Evolutionary conservation across 2,113 vertebrate species (phyloP).

Genomic region (Triplophysa siluroides): DNA sequence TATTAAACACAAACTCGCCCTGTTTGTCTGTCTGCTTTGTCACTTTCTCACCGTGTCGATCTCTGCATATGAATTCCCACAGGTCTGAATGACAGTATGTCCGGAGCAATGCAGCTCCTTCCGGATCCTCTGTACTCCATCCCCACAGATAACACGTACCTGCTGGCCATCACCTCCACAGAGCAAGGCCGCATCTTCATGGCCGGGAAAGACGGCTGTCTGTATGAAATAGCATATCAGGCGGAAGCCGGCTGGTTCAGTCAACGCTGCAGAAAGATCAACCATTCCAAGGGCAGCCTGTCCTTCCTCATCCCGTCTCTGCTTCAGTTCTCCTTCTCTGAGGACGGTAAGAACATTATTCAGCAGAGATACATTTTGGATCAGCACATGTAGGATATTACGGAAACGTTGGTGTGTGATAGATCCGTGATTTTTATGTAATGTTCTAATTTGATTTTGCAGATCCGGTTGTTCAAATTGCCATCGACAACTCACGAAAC

Average conservation of each 20-base stretch:
- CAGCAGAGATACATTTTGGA: background rate
- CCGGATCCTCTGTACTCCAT: conserved; percentile 95
- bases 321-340: conserved; percentile 94
- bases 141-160: conserved; percentile 94
- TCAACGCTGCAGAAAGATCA: conserved; percentile 94
- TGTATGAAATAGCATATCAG: conserved; percentile 98
- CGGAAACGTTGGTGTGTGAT: too few relatives aligned
- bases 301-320: conserved; percentile 94
- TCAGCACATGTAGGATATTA: too few relatives aligned
- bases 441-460: conserved; percentile 22
- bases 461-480: conserved; percentile 97
- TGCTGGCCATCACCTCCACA: conserved; percentile 89
- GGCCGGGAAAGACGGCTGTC: conserved; percentile 94
- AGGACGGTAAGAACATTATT: conserved; percentile 84
- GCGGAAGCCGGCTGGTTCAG: conserved; percentile 97
- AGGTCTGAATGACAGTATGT: conserved; percentile 90
- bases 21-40: too few relatives aligned
- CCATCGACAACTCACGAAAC: conserved; percentile 91
- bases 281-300: conserved; percentile 92
- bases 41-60: background rate
- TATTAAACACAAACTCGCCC: too few relatives aligned
- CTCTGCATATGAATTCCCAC: conserved; percentile 31
- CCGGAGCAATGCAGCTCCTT: conserved; percentile 91
- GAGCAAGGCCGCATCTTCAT: conserved; percentile 92
- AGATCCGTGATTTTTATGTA: background rate